Conservation (phyloP, 2,797 vertebrate species). For the Oreortyx pictus region DNA sequence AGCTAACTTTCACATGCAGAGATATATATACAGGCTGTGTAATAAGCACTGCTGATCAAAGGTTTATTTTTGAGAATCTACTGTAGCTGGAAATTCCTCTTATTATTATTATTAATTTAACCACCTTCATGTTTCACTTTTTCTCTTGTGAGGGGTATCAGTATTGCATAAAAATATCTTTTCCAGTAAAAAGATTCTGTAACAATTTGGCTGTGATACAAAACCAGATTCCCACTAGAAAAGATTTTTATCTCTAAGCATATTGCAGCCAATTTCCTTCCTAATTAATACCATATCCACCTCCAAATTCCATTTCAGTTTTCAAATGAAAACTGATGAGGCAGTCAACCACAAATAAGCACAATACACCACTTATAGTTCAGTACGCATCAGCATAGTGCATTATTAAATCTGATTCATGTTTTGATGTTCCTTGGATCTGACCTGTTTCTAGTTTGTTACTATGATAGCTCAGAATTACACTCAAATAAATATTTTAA, state of each 20-base stretch:
- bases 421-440: constrained; percentile 23
- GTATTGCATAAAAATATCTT: constrained; percentile 64
- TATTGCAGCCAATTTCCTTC: constrained; percentile 71
- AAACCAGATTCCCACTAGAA: constrained; percentile 73
- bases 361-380: constrained; percentile 35
- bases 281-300: constrained; percentile 78
- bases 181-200: constrained; percentile 72
- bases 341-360: constrained; percentile 66
- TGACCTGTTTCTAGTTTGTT: constrained; percentile 13
- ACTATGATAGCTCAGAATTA: constrained; percentile 24
- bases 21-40: neutral
- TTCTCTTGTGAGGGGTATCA: constrained; percentile 43
- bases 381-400: neutral
- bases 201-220: constrained; percentile 71
- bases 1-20: neutral
- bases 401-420: neutral
- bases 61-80: constrained; percentile 29
- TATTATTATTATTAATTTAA: constrained; percentile 22
- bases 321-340: constrained; percentile 75
- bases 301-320: constrained; percentile 70
- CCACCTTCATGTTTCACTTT: constrained; percentile 56
- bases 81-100: neutral
- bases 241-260: constrained; percentile 70
- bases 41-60: constrained; percentile 8
- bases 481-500: constrained; percentile 8